A percentile compares a stretch with the other conserved stretches of the same genome.
phyloP scores from a whole-genome alignment of 2,113 vertebrate species.

The Thunnus maccoyii region DNA sequence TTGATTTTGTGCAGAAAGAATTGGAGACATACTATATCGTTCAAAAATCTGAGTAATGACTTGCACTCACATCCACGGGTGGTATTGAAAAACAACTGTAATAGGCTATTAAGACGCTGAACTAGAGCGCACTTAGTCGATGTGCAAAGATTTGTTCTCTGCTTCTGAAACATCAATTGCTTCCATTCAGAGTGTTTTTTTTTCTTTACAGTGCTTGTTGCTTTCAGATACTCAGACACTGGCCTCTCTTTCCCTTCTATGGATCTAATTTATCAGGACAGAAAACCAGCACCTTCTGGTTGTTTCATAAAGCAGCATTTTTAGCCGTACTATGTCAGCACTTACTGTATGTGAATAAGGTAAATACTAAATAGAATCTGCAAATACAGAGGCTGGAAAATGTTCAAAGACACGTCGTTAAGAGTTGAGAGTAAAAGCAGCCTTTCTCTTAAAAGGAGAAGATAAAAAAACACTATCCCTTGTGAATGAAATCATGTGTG shows the following conservation, averaged over 20 bases:
- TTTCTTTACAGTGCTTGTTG: neutral
- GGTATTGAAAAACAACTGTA: constrained; percentile 32
- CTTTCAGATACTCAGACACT: constrained; percentile 2
- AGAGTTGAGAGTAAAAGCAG: constrained; percentile 24
- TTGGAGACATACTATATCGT: constrained; percentile 19
- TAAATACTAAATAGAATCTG: neutral
- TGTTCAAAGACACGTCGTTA: neutral
- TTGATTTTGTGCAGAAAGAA: constrained; percentile 57
- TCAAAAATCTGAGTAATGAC: constrained; percentile 44
- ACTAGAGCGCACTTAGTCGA: constrained; percentile 13
- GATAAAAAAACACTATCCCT: constrained; percentile 12
- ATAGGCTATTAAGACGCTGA: constrained; percentile 23
- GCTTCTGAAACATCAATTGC: neutral
- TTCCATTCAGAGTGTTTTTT: neutral
- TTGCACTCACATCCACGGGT: constrained; percentile 17
- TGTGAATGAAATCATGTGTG: neutral
- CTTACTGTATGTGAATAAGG: neutral
- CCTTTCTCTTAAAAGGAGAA: constrained; percentile 18
- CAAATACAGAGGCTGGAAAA: constrained; percentile 13
- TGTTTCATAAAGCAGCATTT: constrained; percentile 17
- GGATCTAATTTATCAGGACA: constrained; percentile 10
- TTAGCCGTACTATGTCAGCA: neutral
- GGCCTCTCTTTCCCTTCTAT: neutral
- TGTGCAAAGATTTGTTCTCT: constrained; percentile 26
- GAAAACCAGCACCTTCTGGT: neutral